A percentile compares a stretch with the other conserved stretches of the same genome.
Conservation (phyloP, 2,888 invertebrate species). For the Chorisops tibialis region DNA sequence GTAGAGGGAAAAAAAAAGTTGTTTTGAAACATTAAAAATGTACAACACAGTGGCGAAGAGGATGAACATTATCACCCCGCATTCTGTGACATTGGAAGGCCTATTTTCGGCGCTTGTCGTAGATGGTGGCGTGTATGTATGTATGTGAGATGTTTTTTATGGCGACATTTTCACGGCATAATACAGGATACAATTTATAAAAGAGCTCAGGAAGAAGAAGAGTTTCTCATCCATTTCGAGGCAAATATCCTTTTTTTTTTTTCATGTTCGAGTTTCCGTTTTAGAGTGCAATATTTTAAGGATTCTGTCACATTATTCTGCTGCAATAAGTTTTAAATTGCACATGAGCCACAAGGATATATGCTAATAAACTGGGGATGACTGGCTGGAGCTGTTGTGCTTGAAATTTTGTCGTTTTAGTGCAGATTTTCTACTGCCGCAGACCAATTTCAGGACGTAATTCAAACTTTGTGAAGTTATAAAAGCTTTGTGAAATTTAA, state of each 20-base stretch:
- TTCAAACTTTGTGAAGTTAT: too few species aligned
- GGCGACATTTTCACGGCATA: slow-evolving; percentile 19
- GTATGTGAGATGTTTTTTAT: slow-evolving; percentile 10
- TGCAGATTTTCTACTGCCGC: too few species aligned
- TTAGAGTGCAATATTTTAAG: slow-evolving; percentile 12
- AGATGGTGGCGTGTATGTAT: not conserved
- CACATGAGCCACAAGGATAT: slow-evolving; percentile 17
- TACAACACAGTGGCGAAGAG: not conserved
- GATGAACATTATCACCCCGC: not conserved
- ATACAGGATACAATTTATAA: not conserved
- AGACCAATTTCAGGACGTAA: too few species aligned
- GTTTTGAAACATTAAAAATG: slow-evolving; percentile 17
- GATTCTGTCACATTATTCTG: slow-evolving; percentile 16
- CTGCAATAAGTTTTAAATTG: slow-evolving; percentile 11
- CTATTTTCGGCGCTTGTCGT: not conserved
- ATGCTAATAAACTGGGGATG: slow-evolving; percentile 3
- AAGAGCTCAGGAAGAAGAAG: not conserved
- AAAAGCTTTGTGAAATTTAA: too few species aligned
- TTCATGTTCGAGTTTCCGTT: not conserved
- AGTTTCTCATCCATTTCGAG: too few species aligned
- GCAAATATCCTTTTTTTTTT: too few species aligned
- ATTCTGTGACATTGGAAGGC: not conserved
- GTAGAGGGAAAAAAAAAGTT: too few species aligned
- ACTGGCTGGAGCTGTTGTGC: not conserved
- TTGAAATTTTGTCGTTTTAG: too few species aligned